Evolutionary conservation across 1,140 invertebrate species (phyloP).

Genomic region (Bathynomus jamesi): DNA sequence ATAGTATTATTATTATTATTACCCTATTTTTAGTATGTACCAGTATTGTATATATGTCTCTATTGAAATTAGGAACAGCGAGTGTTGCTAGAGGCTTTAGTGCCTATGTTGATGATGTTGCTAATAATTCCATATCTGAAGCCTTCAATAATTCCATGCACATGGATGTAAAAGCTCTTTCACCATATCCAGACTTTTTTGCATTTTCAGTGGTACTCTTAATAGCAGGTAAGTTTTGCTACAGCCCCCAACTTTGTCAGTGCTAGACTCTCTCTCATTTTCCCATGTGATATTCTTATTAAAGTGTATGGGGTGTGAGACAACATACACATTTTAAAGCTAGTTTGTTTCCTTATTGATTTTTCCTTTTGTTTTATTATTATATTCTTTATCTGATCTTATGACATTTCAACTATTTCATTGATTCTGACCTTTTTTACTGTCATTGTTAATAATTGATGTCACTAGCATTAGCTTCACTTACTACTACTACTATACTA

Average conservation of each 20-base stretch:
- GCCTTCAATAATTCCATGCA: slow-evolving; percentile 59
- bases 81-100: slow-evolving; percentile 86
- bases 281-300: background rate
- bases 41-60: background rate
- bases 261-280: background rate
- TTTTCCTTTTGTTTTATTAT: background rate
- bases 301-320: too few relatives aligned
- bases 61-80: slow-evolving; percentile 57
- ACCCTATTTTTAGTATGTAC: background rate
- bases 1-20: background rate
- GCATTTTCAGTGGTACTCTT: slow-evolving; percentile 61
- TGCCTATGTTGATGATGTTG: slow-evolving; percentile 75
- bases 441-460: background rate
- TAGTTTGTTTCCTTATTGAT: background rate
- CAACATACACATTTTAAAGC: background rate
- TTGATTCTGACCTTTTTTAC: background rate
- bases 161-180: slow-evolving; percentile 62
- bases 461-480: too few relatives aligned
- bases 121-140: slow-evolving; percentile 61
- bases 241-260: background rate
- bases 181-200: slow-evolving; percentile 74
- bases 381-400: background rate
- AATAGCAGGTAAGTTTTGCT: slow-evolving; percentile 47
- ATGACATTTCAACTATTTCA: background rate
- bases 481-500: too few relatives aligned